These are phyloP conservation scores for Fundulus diaphanus DNA, from an alignment of 2,797 vertebrate species.

Conservation along the genomic window DNA sequence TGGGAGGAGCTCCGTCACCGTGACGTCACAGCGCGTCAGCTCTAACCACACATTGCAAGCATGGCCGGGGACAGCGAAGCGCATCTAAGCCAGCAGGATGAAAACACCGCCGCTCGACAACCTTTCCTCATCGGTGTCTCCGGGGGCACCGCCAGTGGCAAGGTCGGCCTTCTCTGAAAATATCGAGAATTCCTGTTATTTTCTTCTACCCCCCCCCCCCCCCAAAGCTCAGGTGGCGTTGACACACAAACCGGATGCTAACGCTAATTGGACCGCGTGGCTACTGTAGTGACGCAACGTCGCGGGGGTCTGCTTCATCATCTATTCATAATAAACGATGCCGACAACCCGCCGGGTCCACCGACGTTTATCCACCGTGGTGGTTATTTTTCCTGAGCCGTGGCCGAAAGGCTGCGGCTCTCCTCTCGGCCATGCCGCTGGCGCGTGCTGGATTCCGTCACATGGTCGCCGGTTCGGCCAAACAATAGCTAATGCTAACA, in stretches of 20 bases:
- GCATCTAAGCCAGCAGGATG: slow-evolving; percentile 79
- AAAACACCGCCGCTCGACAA: slow-evolving; percentile 78
- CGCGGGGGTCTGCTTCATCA: slow-evolving; percentile 42
- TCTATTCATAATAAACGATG: slow-evolving; percentile 1
- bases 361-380: fast-evolving
- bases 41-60: slow-evolving; percentile 62
- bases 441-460: slow-evolving; percentile 59
- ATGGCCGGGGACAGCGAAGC: slow-evolving; percentile 95
- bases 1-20: slow-evolving; percentile 62
- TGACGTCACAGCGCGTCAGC: slow-evolving; percentile 28
- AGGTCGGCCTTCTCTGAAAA: slow-evolving; percentile 77
- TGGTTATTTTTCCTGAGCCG: background rate
- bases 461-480: slow-evolving; percentile 29
- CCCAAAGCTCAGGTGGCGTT: background rate
- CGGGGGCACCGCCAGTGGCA: slow-evolving; percentile 96
- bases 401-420: background rate
- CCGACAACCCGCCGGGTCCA: background rate
- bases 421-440: background rate
- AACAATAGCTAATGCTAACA: slow-evolving; percentile 49
- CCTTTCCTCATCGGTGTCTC: slow-evolving; percentile 96
- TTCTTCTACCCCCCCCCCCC: background rate
- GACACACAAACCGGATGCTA: slow-evolving; percentile 16
- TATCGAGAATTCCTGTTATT: slow-evolving; percentile 46
- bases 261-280: slow-evolving; percentile 74
- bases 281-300: slow-evolving; percentile 33